phyloP scores from a whole-genome alignment of 2,113 vertebrate genomes.

The Datnioides undecimradiatus region DNA sequence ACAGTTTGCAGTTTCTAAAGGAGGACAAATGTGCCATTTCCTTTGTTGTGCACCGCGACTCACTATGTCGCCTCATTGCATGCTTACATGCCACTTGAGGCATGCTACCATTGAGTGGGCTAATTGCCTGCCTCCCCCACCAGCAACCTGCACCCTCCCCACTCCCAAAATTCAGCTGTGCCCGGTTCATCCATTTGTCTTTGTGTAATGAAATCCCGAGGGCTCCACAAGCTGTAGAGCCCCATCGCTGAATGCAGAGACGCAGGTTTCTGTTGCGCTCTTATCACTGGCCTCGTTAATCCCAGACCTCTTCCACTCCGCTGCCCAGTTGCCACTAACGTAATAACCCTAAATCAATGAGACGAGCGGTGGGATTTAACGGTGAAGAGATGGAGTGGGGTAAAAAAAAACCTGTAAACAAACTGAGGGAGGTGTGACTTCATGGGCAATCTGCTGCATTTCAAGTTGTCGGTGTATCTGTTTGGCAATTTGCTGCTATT shows the following conservation, averaged over 20 bases:
- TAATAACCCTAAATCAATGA: slow-evolving; percentile 83
- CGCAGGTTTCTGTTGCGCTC: slow-evolving; percentile 72
- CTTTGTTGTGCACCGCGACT: slow-evolving; percentile 51
- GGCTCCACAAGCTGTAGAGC: slow-evolving; percentile 57
- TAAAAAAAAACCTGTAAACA: slow-evolving; percentile 38
- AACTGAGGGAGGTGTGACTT: slow-evolving; percentile 30
- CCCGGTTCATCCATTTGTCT: slow-evolving; percentile 77
- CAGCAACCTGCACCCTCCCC: slow-evolving; percentile 12
- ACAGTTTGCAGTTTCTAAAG: slow-evolving; percentile 24
- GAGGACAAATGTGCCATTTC: slow-evolving; percentile 37
- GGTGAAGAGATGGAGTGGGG: slow-evolving; percentile 45
- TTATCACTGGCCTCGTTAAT: slow-evolving; percentile 81
- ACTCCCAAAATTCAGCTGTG: slow-evolving; percentile 55
- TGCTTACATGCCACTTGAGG: slow-evolving; percentile 59
- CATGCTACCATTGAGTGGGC: slow-evolving; percentile 68
- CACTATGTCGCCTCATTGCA: slow-evolving; percentile 26
- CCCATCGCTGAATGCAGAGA: slow-evolving; percentile 74
- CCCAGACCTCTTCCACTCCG: slow-evolving; percentile 69
- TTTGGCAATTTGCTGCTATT: slow-evolving; percentile 28
- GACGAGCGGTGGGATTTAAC: slow-evolving; percentile 71
- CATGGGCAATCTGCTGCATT: not conserved
- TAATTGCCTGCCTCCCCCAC: slow-evolving; percentile 61
- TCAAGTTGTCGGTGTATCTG: slow-evolving; percentile 2
- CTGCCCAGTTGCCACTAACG: slow-evolving; percentile 59
- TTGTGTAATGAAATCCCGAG: slow-evolving; percentile 80